These are phyloP conservation scores for Nomia melanderi DNA, from an alignment of 1,140 invertebrate species.

Conservation along the genomic window DNA sequence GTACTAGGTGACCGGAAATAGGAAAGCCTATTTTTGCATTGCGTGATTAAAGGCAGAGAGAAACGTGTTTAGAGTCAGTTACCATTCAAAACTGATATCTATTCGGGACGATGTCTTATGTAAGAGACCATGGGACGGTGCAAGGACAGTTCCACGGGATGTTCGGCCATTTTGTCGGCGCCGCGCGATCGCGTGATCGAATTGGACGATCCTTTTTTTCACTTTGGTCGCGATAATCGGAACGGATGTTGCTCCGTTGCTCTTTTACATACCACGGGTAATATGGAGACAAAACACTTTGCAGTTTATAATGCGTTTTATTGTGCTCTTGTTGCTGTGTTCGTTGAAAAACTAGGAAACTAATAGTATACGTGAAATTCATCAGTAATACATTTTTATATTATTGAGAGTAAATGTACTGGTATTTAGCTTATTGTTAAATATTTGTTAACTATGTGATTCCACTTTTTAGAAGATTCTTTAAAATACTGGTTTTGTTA, in stretches of 20 bases:
- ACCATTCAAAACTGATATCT: slow-evolving; percentile 44
- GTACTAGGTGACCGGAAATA: slow-evolving; percentile 65
- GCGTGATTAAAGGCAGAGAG: slow-evolving; percentile 57
- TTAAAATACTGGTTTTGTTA: too few species aligned
- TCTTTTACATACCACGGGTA: not conserved
- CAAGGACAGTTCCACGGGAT: slow-evolving; percentile 52
- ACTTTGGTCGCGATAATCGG: not conserved
- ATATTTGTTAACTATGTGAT: too few species aligned
- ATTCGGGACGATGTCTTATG: slow-evolving; percentile 42
- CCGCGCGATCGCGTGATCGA: slow-evolving; percentile 6
- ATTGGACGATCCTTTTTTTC: not conserved
- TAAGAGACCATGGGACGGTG: slow-evolving; percentile 39
- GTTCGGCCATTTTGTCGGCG: slow-evolving; percentile 12
- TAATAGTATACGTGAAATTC: too few species aligned
- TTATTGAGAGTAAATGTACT: too few species aligned
- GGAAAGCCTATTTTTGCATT: slow-evolving; percentile 68
- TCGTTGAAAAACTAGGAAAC: too few species aligned
- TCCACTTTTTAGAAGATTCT: too few species aligned
- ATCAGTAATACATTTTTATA: too few species aligned
- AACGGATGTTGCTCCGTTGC: not conserved
- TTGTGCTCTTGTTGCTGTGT: too few species aligned
- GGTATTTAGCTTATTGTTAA: too few species aligned
- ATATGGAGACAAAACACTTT: too few species aligned
- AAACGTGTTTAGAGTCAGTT: slow-evolving; percentile 49
- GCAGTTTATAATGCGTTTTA: too few species aligned